Conservation (phyloP, 2,797 vertebrate species). For the Manis crassicaudata region DNA sequence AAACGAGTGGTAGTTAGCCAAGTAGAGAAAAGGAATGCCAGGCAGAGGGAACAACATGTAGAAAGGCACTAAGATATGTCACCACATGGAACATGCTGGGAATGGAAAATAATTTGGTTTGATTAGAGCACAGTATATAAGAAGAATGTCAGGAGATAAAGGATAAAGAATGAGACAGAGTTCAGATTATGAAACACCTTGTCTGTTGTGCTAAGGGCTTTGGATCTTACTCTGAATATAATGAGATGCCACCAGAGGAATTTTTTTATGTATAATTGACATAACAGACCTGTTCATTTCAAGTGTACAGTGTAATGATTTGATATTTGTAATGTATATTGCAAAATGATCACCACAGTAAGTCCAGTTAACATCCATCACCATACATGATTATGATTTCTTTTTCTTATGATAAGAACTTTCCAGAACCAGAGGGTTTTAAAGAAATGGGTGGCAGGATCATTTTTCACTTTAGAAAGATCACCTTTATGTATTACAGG, state of each 20-base stretch:
- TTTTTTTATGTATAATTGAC: background rate
- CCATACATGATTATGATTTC: background rate
- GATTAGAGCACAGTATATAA: background rate
- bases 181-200: background rate
- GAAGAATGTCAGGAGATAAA: background rate
- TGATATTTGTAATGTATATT: background rate
- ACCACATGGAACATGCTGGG: background rate
- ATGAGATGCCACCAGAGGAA: background rate
- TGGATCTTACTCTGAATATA: constrained; percentile 9
- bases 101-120: background rate
- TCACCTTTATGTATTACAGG: background rate
- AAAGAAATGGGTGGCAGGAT: background rate
- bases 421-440: background rate
- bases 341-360: background rate
- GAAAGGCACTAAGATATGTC: background rate
- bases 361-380: background rate
- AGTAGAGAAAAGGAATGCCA: background rate
- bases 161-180: background rate
- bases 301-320: background rate
- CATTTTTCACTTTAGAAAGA: background rate
- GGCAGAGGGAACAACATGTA: background rate
- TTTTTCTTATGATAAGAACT: background rate
- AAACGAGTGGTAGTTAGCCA: background rate
- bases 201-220: background rate
- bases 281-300: background rate